A percentile compares a stretch with the other conserved stretches of the same genome.
phyloP scores from a whole-genome alignment of 2,797 vertebrate genomes.

The Acridotheres tristis region DNA sequence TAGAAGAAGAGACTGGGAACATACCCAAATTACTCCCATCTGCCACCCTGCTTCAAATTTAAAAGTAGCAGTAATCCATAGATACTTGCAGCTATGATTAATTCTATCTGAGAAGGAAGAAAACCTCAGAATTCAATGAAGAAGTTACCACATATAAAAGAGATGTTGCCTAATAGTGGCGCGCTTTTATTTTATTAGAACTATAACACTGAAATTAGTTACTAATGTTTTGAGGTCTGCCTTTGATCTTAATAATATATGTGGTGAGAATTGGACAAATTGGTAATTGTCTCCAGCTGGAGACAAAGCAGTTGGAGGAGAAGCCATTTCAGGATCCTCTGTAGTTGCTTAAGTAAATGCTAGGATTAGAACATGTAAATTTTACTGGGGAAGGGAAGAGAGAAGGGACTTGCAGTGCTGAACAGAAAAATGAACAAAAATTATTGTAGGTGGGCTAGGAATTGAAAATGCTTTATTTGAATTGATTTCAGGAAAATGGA shows the following conservation, averaged over 20 bases:
- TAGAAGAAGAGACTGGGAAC: background rate
- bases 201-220: slow-evolving; percentile 55
- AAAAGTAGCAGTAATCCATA: slow-evolving; percentile 40
- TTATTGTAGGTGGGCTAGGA: background rate
- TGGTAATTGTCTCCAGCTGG: slow-evolving; percentile 51
- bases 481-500: background rate
- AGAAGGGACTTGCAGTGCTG: background rate
- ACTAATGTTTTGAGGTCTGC: slow-evolving; percentile 57
- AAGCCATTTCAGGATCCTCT: slow-evolving; percentile 53
- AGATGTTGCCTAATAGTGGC: slow-evolving; percentile 36
- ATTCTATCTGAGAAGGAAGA: slow-evolving; percentile 54
- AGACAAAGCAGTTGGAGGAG: slow-evolving; percentile 16
- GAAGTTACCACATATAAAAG: slow-evolving; percentile 55
- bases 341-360: slow-evolving; percentile 38
- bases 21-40: slow-evolving; percentile 34
- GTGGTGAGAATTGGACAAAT: slow-evolving; percentile 55
- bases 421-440: background rate
- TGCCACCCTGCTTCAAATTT: slow-evolving; percentile 16
- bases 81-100: slow-evolving; percentile 42
- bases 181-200: slow-evolving; percentile 51
- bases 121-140: slow-evolving; percentile 56
- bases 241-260: slow-evolving; percentile 58
- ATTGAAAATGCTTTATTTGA: background rate
- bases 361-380: slow-evolving; percentile 27
- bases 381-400: background rate